Evolutionary conservation across 2,888 invertebrate genomes (phyloP).

Genomic region (Caenorhabditis sulstoni): DNA sequence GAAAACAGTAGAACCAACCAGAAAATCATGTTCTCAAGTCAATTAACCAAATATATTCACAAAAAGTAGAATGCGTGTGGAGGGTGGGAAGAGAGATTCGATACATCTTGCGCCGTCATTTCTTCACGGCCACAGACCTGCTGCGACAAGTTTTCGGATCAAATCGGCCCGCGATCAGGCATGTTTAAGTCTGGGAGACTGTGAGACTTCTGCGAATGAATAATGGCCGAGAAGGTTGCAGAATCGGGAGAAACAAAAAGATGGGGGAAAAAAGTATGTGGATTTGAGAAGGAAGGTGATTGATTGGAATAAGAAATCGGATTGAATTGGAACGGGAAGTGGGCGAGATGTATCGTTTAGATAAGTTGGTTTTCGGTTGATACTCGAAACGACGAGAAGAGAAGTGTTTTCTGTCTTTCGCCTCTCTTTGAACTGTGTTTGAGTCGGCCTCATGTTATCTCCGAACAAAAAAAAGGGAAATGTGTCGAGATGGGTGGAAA

Average conservation of each 20-base stretch:
- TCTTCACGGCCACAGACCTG: conserved; percentile 54
- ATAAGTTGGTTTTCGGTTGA: conserved; percentile 8
- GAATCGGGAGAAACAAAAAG: not conserved
- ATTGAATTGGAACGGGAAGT: not conserved
- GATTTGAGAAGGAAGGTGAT: not conserved
- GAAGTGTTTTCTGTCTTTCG: not conserved
- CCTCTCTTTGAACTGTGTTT: conserved; percentile 27
- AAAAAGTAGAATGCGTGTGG: conserved; percentile 39
- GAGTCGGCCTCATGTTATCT: conserved; percentile 33
- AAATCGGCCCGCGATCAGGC: conserved; percentile 43
- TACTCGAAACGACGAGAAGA: not conserved
- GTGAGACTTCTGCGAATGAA: conserved; percentile 25
- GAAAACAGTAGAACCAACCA: conserved; percentile 2
- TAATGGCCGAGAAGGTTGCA: not conserved
- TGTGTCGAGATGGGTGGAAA: conserved; percentile 30
- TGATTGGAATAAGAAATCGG: not conserved
- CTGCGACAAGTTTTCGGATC: conserved; percentile 58
- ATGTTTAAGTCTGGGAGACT: conserved; percentile 36
- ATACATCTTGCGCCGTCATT: conserved; percentile 56
- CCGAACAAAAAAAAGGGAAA: conserved; percentile 48
- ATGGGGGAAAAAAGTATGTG: conserved; percentile 14
- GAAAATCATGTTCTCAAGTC: conserved; percentile 14
- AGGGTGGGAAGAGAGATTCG: conserved; percentile 28
- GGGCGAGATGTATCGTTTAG: not conserved
- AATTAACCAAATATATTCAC: conserved; percentile 34